Evolutionary conservation across 2,113 vertebrate genomes (phyloP), one percentile per base, ranked within the genome.

Genomic region (Callaeas wilsoni): DNA sequence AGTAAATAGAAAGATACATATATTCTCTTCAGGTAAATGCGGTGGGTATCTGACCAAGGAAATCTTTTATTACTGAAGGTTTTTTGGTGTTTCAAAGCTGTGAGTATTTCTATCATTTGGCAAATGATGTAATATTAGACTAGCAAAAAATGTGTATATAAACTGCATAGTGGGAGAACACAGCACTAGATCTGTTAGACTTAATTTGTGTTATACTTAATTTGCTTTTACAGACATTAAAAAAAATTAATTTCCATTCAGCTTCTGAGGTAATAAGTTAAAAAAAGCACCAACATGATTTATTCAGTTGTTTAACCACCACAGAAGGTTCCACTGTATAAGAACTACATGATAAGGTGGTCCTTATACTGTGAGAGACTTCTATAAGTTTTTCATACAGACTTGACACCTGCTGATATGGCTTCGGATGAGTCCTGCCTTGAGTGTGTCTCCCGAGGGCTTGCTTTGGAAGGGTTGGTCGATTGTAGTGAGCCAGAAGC

Each of bases 321-420:
- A 12, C 11, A 59, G 93, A 89, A 89, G 80, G 64, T 81, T 92
- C 73, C 87, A 70, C 76, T 32, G 69, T 60, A 16, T 67, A 75
- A 70, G 83, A 75, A 59, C 39, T 23, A 59, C 29, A 4, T 1
- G 50, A n/a, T 13, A 77, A 41, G 53, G 46, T 2, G 1, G 32
- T 59, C 75, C 26, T 93, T 71, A 62, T 11, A 46, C 50, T 27
- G 63, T 33, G 80, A 69, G 87, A 90, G 59, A 39, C 83, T 90
- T 88, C 99, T 98, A 99, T 96, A 99, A 96, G 98, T 99, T 99
- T 98, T 99, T 99, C 99, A 99, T 99, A 97, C 99, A 99, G 93
- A 99, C 99, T 97, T 99, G 99, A 96, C 99, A 99, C 89, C 99
- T 99, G 98, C 99, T 99, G 97, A 99, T 99, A 67, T 99, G 99